Conservation (phyloP, 1,140 invertebrate genomes). For the Belonocnema kinseyi region DNA sequence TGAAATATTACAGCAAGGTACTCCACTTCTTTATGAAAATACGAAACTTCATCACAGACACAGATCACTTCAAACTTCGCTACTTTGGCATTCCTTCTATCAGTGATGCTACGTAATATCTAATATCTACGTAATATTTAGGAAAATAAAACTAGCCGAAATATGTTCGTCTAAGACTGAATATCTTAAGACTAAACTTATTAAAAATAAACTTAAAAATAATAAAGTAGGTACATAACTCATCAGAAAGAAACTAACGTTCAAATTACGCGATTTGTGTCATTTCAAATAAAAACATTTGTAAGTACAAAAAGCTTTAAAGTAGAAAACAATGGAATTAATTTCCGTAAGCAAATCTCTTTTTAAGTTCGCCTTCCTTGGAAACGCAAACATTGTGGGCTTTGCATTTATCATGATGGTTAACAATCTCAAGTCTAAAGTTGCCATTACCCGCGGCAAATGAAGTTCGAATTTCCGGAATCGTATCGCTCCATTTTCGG, state of each 20-base stretch:
- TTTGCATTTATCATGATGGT: conserved; percentile 86
- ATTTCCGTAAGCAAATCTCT: conserved; percentile 20
- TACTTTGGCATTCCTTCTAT: conserved; percentile 51
- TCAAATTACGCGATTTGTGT: too few species aligned
- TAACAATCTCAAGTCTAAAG: conserved; percentile 85
- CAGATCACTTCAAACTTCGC: conserved; percentile 41
- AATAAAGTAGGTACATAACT: too few species aligned
- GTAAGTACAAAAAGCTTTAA: conserved; percentile 13
- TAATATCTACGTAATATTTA: neutral
- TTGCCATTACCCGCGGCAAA: conserved; percentile 85
- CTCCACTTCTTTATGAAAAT: conserved; percentile 25
- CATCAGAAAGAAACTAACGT: too few species aligned
- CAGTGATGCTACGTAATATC: neutral
- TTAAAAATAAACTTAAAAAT: too few species aligned
- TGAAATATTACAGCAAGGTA: neutral
- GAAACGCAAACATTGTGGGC: conserved; percentile 81
- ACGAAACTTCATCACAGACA: conserved; percentile 45
- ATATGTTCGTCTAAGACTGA: too few species aligned
- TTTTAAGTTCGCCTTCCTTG: conserved; percentile 67
- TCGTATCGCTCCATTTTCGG: conserved; percentile 81
- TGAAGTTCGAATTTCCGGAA: conserved; percentile 83
- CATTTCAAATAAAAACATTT: too few species aligned
- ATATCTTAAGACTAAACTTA: too few species aligned
- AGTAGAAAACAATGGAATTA: neutral
- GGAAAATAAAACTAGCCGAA: neutral